phyloP scores from a whole-genome alignment of 1,140 invertebrate species.

The Meloidogyne exigua region DNA sequence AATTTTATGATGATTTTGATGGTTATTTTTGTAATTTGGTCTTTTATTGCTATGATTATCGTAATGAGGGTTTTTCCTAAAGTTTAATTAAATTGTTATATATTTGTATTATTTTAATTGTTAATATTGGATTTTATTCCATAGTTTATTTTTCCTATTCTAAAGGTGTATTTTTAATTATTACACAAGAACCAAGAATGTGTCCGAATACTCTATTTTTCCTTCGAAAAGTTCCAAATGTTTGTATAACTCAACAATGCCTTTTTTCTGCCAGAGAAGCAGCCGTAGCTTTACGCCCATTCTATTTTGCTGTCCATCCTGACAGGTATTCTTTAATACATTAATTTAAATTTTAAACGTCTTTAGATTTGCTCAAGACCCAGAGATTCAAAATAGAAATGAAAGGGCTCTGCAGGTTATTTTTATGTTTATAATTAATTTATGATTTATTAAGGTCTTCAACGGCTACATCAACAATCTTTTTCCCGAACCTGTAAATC shows the following conservation, averaged over 20 bases:
- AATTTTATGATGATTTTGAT: slow-evolving; percentile 57
- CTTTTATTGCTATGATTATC: slow-evolving; percentile 57
- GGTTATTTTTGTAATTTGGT: slow-evolving; percentile 54
- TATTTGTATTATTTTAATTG: background rate
- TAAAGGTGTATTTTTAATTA: background rate
- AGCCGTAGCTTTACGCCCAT: slow-evolving; percentile 82
- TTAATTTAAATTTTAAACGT: background rate
- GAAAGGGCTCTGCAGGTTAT: slow-evolving; percentile 40
- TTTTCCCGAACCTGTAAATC: slow-evolving; percentile 30
- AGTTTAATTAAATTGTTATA: slow-evolving; percentile 7
- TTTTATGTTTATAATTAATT: slow-evolving; percentile 31
- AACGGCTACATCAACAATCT: slow-evolving; percentile 70
- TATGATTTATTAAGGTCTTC: slow-evolving; percentile 70
- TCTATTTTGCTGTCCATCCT: slow-evolving; percentile 91
- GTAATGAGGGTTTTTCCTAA: slow-evolving; percentile 63
- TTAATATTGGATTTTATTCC: background rate
- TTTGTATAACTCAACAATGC: slow-evolving; percentile 9
- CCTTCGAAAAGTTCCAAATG: background rate
- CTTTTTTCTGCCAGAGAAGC: slow-evolving; percentile 71
- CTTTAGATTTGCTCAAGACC: slow-evolving; percentile 83
- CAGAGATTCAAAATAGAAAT: slow-evolving; percentile 75
- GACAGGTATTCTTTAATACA: slow-evolving; percentile 67
- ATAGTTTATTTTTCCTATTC: background rate
- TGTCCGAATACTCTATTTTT: background rate
- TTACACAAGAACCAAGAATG: background rate